phyloP scores from a whole-genome alignment of 2,113 vertebrate genomes.

The Rhizomys pruinosus region DNA sequence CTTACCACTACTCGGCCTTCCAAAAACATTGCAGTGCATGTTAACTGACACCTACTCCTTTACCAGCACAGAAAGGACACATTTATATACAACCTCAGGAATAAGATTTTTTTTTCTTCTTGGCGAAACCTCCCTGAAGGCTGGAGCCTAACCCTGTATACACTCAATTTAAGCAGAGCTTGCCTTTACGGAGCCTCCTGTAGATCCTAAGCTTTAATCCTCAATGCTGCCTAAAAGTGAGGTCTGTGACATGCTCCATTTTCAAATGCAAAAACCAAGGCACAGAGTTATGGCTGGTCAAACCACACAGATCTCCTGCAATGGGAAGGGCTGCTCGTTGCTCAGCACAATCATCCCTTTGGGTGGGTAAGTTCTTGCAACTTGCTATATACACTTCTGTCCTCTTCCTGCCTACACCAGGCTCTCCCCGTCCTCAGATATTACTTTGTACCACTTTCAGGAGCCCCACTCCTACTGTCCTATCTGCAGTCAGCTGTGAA shows the following conservation, averaged over 20 bases:
- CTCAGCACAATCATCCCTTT: background rate
- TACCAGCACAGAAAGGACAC: background rate
- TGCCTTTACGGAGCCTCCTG: too few relatives aligned
- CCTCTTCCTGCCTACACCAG: background rate
- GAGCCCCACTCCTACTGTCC: background rate
- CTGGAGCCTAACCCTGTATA: background rate
- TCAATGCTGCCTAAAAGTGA: background rate
- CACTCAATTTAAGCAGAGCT: background rate
- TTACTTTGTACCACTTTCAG: background rate
- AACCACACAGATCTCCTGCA: background rate
- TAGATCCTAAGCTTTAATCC: background rate
- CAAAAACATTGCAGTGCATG: background rate
- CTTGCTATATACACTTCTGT: background rate
- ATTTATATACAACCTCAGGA: background rate
- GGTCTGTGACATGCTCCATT: background rate
- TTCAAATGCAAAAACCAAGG: background rate
- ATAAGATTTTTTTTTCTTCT: background rate
- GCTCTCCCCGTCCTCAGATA: background rate
- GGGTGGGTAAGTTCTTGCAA: accelerated
- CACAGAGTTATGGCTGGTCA: background rate
- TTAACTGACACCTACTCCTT: background rate
- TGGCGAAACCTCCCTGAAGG: background rate
- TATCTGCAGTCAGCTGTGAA: background rate
- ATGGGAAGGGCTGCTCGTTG: background rate
- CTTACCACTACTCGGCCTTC: background rate